These are phyloP conservation scores for Caenorhabditis sp. DNA, from an alignment of 2,888 invertebrate species.

Conservation along the genomic window DNA sequence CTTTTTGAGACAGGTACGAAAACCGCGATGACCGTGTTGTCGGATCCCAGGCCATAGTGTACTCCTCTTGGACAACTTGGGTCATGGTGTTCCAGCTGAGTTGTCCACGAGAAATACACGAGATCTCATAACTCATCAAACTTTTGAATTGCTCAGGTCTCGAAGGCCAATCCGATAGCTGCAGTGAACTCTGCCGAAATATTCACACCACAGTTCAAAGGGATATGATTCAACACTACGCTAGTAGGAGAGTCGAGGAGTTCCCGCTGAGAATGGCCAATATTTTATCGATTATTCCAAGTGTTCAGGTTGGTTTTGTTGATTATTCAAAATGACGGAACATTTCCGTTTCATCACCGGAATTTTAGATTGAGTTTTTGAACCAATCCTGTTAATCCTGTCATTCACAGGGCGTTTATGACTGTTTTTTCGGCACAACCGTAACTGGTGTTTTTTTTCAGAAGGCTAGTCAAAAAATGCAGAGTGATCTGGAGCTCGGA, in stretches of 20 bases:
- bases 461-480: conserved; percentile 36
- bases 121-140: too few relatives aligned
- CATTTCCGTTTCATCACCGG: too few relatives aligned
- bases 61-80: too few relatives aligned
- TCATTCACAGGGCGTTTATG: too few relatives aligned
- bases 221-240: conserved; percentile 26
- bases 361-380: too few relatives aligned
- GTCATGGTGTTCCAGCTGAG: too few relatives aligned
- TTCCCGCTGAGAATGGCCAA: conserved; percentile 25
- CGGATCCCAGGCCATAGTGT: too few relatives aligned
- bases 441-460: not conserved
- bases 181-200: conserved; percentile 11
- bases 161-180: conserved; percentile 17
- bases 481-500: conserved; percentile 24
- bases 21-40: too few relatives aligned
- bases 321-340: not conserved
- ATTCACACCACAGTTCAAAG: not conserved
- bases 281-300: conserved; percentile 17
- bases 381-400: too few relatives aligned
- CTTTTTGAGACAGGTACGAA: conserved; percentile 36
- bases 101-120: too few relatives aligned
- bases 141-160: conserved; percentile 5
- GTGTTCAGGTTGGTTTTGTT: conserved; percentile 10
- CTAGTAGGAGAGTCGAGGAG: not conserved
- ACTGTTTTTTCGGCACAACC: too few relatives aligned